These are phyloP conservation scores for Urechis unicinctus DNA, from an alignment of 2,888 invertebrate genomes.

Conservation along the genomic window DNA sequence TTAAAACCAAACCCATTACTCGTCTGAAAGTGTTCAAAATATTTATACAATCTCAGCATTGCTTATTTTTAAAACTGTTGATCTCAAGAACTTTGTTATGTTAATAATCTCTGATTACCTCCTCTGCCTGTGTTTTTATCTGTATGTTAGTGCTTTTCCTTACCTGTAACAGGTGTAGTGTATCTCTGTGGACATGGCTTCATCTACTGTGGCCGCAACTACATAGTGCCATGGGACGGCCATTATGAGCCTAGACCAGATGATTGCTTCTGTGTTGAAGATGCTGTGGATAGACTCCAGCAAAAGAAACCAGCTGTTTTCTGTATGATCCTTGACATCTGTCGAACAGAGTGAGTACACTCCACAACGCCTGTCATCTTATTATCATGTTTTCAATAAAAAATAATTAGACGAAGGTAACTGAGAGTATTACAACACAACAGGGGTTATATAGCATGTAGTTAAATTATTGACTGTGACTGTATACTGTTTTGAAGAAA, in stretches of 20 bases:
- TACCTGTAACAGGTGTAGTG: slow-evolving; percentile 4
- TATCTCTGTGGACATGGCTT: slow-evolving; percentile 15
- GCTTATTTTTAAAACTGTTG: no score
- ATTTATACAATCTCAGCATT: no score
- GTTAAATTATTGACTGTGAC: no score
- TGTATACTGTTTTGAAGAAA: no score
- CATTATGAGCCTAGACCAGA: slow-evolving; percentile 1
- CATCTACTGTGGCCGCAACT: slow-evolving; percentile 5
- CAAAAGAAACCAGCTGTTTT: slow-evolving; percentile 7
- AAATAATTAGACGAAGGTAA: no score
- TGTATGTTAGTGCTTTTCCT: neutral
- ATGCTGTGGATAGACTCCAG: slow-evolving; percentile 7
- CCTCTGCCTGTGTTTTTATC: neutral
- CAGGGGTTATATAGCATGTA: no score
- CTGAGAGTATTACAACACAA: no score
- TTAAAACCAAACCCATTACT: no score
- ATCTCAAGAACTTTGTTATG: no score
- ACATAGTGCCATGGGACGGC: slow-evolving; percentile 14
- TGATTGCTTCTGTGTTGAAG: slow-evolving; percentile 15
- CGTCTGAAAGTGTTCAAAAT: no score
- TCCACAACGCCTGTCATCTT: no score
- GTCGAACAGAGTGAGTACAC: slow-evolving; percentile 10
- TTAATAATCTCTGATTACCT: neutral
- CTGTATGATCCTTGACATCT: slow-evolving; percentile 12
- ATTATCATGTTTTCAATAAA: no score